Conservation (phyloP, 2,888 invertebrate species). For the Argyresthia albistria region DNA sequence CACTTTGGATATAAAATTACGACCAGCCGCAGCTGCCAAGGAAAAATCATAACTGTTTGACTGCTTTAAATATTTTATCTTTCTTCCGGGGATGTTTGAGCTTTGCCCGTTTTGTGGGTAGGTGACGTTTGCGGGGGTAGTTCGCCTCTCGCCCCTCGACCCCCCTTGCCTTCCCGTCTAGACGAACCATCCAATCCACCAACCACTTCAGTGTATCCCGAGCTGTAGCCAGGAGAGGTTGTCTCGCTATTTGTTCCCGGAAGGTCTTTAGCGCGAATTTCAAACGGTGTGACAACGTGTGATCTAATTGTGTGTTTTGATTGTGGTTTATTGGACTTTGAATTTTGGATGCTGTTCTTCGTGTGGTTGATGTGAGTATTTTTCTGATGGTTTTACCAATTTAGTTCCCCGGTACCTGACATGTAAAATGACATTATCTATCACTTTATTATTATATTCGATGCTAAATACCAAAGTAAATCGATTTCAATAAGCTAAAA, state of each 20-base stretch:
- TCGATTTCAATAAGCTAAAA: too few species aligned
- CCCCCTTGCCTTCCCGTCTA: slow-evolving; percentile 40
- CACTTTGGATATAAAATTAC: too few species aligned
- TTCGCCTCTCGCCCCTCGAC: slow-evolving; percentile 17
- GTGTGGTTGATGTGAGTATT: not conserved
- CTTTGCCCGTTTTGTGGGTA: slow-evolving; percentile 38
- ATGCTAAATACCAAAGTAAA: too few species aligned
- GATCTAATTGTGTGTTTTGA: slow-evolving; percentile 22
- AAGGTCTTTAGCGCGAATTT: slow-evolving; percentile 43
- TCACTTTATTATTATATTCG: too few species aligned
- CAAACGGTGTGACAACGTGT: slow-evolving; percentile 23
- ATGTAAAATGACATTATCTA: too few species aligned
- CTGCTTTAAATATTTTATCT: slow-evolving; percentile 17
- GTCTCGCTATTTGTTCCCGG: slow-evolving; percentile 15
- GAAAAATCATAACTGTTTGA: slow-evolving; percentile 5
- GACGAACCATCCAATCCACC: slow-evolving; percentile 36
- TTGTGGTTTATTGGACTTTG: slow-evolving; percentile 10
- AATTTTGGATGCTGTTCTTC: slow-evolving; percentile 4
- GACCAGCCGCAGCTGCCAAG: too few species aligned
- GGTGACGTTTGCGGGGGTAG: slow-evolving; percentile 40
- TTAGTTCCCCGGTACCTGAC: too few species aligned
- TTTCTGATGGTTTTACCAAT: not conserved
- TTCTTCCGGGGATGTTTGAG: slow-evolving; percentile 27
- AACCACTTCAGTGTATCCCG: slow-evolving; percentile 27
- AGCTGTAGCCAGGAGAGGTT: slow-evolving; percentile 28